Evolutionary conservation across 92 coral and sea anemone genomes (phyloP).

Genomic region (Parazoanthus darwini): DNA sequence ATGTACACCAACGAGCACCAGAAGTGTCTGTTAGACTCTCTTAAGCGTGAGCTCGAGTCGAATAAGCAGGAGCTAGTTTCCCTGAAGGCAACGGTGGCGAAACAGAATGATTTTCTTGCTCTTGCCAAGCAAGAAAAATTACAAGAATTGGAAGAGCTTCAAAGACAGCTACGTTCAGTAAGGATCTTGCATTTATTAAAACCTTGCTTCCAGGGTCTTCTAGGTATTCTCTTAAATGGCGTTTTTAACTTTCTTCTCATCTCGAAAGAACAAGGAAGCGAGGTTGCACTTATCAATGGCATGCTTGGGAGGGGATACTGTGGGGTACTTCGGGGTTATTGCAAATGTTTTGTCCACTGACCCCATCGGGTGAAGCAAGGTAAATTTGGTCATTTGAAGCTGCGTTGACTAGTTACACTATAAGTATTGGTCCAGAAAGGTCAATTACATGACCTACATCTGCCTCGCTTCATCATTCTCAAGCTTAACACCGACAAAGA

Average conservation of each 20-base stretch:
- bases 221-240: neutral
- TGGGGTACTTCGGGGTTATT: no score
- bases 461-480: no score
- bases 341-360: no score
- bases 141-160: constrained; percentile 46
- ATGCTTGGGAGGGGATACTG: no score
- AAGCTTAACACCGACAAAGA: no score
- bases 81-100: constrained; percentile 63
- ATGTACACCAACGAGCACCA: constrained; percentile 89
- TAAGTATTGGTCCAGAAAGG: no score
- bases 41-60: constrained; percentile 64
- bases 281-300: no score
- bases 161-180: constrained; percentile 82
- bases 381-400: no score
- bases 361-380: no score
- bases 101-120: constrained; percentile 46
- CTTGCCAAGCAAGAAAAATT: constrained; percentile 34
- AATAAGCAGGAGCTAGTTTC: constrained; percentile 65
- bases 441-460: no score
- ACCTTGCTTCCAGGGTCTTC: neutral
- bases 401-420: no score
- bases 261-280: neutral
- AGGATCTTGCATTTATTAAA: neutral
- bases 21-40: constrained; percentile 70
- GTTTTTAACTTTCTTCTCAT: neutral